Base-by-base conservation (phyloP, 2,113 vertebrate genomes). In the Lampris megalopsis region DNA sequence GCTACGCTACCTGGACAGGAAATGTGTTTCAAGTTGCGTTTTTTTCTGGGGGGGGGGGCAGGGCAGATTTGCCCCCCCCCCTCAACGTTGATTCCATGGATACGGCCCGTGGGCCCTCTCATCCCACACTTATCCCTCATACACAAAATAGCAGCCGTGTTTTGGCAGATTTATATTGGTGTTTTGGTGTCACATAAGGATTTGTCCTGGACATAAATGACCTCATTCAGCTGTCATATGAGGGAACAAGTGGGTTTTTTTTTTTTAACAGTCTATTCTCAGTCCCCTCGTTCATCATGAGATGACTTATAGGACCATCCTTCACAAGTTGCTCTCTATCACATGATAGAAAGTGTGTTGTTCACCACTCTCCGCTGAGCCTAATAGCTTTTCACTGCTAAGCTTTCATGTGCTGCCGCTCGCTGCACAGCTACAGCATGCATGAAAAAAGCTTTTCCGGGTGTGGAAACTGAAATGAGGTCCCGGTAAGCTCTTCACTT, bases 251-350 rank as follows among this genome's bases (percentile, higher is more conserved):
- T 13, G 75, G 57, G 24, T 24, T 24, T 53, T 71, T 24, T 24
- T 53, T 71, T 71, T 60, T 82, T 69, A 73, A 72, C 3, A 48
- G 38, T 68, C 61, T 53, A 48, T 58, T 66, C 35, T 87, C 65
- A 88, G 58, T 86, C 56, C 84, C 63, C 59, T 76, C 63, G 83
- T 83, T 86, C 47, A 86, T 45, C 9, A 9, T n/a, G 42, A 38
- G 48, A 64, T 68, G 73, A 87, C 54, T 10, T 56, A 61, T 54
- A 47, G 50, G 11, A n/a, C 65, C 37, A 4, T 61, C 80, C 0
- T 9, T 45, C 64, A 8, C 42, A 7, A 71, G 69, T 66, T 13
- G 10, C 54, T 63, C 68, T 7, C 53, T 62, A 5, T 88, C 86
- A 88, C 78, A 81, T 77, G 89, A 85, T 24, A 35, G 35, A 50